Base-by-base conservation (phyloP, 2,888 invertebrate genomes). In the Philereme transversata region DNA sequence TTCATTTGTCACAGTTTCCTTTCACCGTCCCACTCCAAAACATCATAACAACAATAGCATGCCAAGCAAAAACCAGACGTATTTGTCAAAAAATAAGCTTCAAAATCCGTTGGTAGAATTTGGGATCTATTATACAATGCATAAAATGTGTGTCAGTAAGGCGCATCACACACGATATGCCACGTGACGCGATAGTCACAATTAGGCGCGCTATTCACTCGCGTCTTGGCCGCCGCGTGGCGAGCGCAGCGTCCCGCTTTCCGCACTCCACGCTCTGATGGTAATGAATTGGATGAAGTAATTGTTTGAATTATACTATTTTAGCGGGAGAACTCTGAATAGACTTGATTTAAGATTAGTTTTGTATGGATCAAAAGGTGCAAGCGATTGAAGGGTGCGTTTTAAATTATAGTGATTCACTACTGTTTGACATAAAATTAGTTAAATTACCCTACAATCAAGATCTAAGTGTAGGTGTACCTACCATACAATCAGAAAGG, bases 181-280 rank as follows among this genome's bases (percentile, higher is more conserved):
- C 87, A 87, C 88, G 90, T 87, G 89, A 75, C 84, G 67, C 57
- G 78, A 81, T 79, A 79, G 82, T 79, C 78, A 79, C 88, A 88
- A 90, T 90, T 90, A 90, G 88, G 82, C 77, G 64, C 77, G 78
- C 82, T 84, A 86, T 87, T 89, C 86, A 84, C 73, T 72, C 74
- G 77, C 74, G 72, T 69, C 72, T 68, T 64, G 22, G 68, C 67
- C 68, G 65, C 63, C 68, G 75, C 72, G 68, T 71, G 70, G 52
- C 68, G 63, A 45, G 62, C 45, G 59, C 47, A 71, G 69, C 68
- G 73, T 50, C 69, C 65, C 76, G 75, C 76, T 79, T 68, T 71
- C 70, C 58, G 77, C 83, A 78, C 76, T 76, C 65, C 62, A 71
- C 81, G 82, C 81, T 81, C 69, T 76, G 80, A 70, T 85, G 79